Base-by-base conservation (phyloP, 2,113 vertebrate species). In the Pungitius pungitius region DNA sequence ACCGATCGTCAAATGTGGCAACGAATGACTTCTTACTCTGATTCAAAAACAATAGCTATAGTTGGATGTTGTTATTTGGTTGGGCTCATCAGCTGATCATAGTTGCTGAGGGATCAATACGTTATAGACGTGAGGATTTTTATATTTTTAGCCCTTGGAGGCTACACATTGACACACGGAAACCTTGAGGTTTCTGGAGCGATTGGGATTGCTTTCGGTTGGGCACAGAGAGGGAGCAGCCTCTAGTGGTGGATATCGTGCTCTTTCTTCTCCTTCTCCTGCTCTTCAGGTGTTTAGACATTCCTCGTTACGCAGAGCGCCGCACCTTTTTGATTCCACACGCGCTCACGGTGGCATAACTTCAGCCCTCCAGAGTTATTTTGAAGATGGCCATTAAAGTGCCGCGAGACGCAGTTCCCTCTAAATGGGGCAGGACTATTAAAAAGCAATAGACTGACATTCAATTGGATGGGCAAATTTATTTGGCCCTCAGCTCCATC, bases 221-320 rank as follows among this genome's bases (percentile, higher is more conserved):
- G 81, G 75, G 58, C 78, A 72, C 57, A 89, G 90, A 79, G 74
- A 82, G 79, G 88, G 85, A 88, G 83, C 81, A 85, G 63, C 91
- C 88, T 92, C 93, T 93, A 85, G 90, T 92, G 93, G 91, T 42
- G n/a, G 43, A 35, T 1, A 63, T 24, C 17, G 20, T 33, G 18
- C 2, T 27, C 20, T 51, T 47, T n/a, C 5, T 30, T 3, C 6
- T 39, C 33, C 20, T 59, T 54, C 11, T 14, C 15, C 57, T n/a
- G 9, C 27, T 8, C 3, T n/a, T 64, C 35, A 40, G 10, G 54
- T 33, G 20, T 49, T 80, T 26, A 72, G 51, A 33, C 58, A 61
- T 68, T 73, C 18, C 54, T 81, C 52, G 75, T 65, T 61, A 65
- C 60, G 73, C 59, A 61, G 60, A 63, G 35, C 73, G 75, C 56